Evolutionary conservation across 2,888 invertebrate genomes (phyloP).

Genomic region (Cheilosia urbana): DNA sequence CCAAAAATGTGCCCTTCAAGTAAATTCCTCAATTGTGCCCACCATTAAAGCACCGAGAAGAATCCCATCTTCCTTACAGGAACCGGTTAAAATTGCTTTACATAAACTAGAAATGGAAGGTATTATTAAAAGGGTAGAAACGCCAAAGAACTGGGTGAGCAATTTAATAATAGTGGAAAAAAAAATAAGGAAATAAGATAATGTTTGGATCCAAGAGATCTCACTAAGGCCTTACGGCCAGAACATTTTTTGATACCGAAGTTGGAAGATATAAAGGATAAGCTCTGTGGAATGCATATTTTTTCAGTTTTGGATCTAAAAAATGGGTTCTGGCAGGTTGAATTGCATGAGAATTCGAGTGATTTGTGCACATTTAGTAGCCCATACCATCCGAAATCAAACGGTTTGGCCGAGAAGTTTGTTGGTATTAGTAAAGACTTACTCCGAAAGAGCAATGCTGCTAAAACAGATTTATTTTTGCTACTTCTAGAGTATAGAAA

Average conservation of each 20-base stretch:
- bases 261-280: slow-evolving; percentile 3
- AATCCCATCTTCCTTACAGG: slow-evolving; percentile 13
- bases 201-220: slow-evolving; percentile 25
- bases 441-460: too few species aligned
- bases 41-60: slow-evolving; percentile 2
- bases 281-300: slow-evolving; percentile 9
- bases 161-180: too few species aligned
- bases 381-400: too few species aligned
- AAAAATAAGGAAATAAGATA: too few species aligned
- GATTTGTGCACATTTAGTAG: slow-evolving; percentile 17
- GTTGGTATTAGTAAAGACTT: too few species aligned
- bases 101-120: slow-evolving; percentile 7
- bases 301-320: too few species aligned
- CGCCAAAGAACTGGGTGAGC: too few species aligned
- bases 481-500: too few species aligned
- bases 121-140: too few species aligned
- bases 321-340: too few species aligned
- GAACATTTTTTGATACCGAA: slow-evolving; percentile 17
- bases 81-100: slow-evolving; percentile 2
- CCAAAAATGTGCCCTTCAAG: slow-evolving; percentile 11
- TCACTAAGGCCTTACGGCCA: slow-evolving; percentile 8
- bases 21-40: neutral
- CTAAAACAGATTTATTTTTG: too few species aligned
- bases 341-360: slow-evolving; percentile 8
- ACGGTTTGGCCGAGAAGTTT: too few species aligned